Evolutionary conservation across 2,888 invertebrate species (phyloP), one percentile per base, ranked within the genome.

Genomic region (Sinelater perroti): DNA sequence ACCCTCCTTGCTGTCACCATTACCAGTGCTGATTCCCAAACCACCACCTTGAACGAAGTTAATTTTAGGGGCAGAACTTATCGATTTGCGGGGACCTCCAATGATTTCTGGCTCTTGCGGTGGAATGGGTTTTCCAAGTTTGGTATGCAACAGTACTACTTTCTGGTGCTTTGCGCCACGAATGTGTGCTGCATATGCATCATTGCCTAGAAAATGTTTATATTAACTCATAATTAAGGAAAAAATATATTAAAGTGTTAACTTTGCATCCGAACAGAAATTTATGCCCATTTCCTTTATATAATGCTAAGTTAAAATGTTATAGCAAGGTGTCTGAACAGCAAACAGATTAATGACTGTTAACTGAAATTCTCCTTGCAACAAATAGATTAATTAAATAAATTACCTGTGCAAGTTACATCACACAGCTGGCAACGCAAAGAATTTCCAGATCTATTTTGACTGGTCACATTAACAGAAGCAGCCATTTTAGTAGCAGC

Each of bases 151-250:
- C 76, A 97, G 93, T 42, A 97, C 91, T 53, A 96, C 95, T 83
- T 97, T 97, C 79, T 96, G 95, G 83, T 99, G 99, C 79, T 98
- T 98, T 66, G 95, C 91, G 60, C 99, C 99, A 57, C 97, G 87
- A 68, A 99, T 94, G 80, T 99, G 98, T 36, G 97, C 96, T 30
- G 96, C 95, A 81, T 98, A 99, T 0, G 98, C 97, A 82, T 99
- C 99, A 52, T 93, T 92, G 52, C 98, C 97, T 20, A 95, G 3
- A 60, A 50, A 54, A n/a, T n/a, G n/a, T 6, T 24, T 26, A n/a
- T n/a, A n/a, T n/a, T n/a, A n/a, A n/a, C n/a, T n/a, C n/a, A n/a
- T n/a, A n/a, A n/a, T n/a, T n/a, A n/a, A n/a, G n/a, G n/a, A n/a
- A n/a, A n/a, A n/a, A n/a, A n/a, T n/a, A n/a, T n/a, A n/a, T n/a